A percentile compares a stretch with the other conserved stretches of the same genome.
Evolutionary conservation across 1,140 invertebrate species (phyloP).

Genomic region (Bombyx mandarina): DNA sequence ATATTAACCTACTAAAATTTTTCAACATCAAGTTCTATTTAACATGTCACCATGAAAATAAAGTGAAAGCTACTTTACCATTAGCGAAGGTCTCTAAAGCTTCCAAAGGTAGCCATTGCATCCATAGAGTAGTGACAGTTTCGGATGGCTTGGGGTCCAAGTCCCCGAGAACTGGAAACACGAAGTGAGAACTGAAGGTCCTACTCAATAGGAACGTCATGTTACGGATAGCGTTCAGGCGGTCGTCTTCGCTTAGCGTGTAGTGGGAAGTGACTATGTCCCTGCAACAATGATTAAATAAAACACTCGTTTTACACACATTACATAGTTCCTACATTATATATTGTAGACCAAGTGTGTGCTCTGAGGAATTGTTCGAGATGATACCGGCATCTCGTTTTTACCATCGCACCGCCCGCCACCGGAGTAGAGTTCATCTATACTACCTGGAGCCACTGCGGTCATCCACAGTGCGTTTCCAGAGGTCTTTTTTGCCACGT

Average conservation of each 20-base stretch:
- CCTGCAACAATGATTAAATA: conserved; percentile 21
- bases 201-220: conserved; percentile 83
- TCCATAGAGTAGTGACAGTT: conserved; percentile 83
- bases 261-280: conserved; percentile 55
- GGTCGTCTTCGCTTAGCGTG: conserved; percentile 41
- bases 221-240: conserved; percentile 75
- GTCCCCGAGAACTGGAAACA: conserved; percentile 87
- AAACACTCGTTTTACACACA: not conserved
- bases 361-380: too few species aligned
- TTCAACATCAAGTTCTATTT: not conserved
- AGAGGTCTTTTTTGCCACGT: too few species aligned
- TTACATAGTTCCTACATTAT: too few species aligned
- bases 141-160: conserved; percentile 70
- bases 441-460: too few species aligned
- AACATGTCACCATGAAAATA: not conserved
- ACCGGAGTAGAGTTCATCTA: too few species aligned
- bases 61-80: conserved; percentile 69
- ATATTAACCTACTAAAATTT: too few species aligned
- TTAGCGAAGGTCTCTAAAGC: conserved; percentile 83
- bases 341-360: too few species aligned
- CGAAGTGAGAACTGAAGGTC: conserved; percentile 87
- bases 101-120: conserved; percentile 85
- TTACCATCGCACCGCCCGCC: too few species aligned
- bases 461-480: too few species aligned
- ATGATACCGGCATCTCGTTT: too few species aligned